A percentile compares a stretch with the other conserved stretches of the same genome.
These are phyloP conservation scores for Leptopilina drosophilae DNA, from an alignment of 2,888 invertebrate genomes.

Conservation along the genomic window DNA sequence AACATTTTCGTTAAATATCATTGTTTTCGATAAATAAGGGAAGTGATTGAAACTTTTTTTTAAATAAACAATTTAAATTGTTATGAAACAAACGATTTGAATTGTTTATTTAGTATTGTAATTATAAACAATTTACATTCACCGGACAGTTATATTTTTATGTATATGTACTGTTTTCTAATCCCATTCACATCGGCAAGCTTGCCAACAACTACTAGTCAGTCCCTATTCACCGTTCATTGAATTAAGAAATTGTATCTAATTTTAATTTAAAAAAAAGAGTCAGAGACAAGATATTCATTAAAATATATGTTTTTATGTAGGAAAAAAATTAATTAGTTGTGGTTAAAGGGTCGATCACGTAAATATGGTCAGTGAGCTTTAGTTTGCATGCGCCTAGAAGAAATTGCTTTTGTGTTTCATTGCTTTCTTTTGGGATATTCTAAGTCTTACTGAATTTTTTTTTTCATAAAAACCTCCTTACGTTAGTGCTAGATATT, in stretches of 20 bases:
- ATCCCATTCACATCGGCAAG: conserved; percentile 31
- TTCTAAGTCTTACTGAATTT: conserved; percentile 21
- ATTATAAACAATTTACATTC: conserved; percentile 16
- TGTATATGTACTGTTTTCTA: conserved; percentile 10
- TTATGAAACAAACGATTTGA: too few relatives aligned
- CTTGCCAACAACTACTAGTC: conserved; percentile 75
- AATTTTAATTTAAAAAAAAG: conserved; percentile 34
- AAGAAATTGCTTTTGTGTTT: conserved; percentile 69
- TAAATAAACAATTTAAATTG: too few relatives aligned
- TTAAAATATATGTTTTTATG: conserved; percentile 20
- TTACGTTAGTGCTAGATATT: conserved; percentile 35
- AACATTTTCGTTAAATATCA: background rate
- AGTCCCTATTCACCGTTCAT: conserved; percentile 68
- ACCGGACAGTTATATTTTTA: conserved; percentile 12
- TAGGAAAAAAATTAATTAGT: conserved; percentile 29
- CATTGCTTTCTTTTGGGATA: conserved; percentile 58
- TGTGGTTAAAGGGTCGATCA: conserved; percentile 57
- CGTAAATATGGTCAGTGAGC: conserved; percentile 52
- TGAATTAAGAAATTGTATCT: conserved; percentile 47
- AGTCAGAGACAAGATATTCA: conserved; percentile 11
- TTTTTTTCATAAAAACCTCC: conserved; percentile 19
- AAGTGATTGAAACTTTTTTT: conserved; percentile 12
- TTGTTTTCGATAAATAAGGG: background rate
- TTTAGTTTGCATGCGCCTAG: conserved; percentile 73
- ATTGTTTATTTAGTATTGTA: background rate